Evolutionary conservation across 2,797 vertebrate species (phyloP), one percentile per base, ranked within the genome.

Genomic region (Periparus ater): DNA sequence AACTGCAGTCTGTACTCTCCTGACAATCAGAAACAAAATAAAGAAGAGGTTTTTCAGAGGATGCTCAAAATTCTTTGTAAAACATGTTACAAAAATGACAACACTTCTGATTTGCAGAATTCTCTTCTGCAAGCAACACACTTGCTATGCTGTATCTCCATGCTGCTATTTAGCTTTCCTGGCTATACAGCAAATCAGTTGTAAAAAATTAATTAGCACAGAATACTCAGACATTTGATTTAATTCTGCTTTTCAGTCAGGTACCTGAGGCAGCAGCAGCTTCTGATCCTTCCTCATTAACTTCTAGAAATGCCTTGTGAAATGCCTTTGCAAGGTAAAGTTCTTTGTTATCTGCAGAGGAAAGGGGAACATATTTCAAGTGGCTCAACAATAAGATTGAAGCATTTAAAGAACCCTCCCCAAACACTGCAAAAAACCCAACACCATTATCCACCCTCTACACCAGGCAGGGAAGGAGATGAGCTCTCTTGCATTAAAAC

Each of bases 241-340:
- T 82, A 50, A 60, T 88, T 93, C 70, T 78, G 76, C 77, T 94
- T 91, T 92, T 92, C 88, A 74, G 60, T 65, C 78, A 57, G 70
- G 55, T 97, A 99, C 99, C 99, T 98, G 99, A 99, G 78, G 98
- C 98, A 29, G 98, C 99, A 8, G 99, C 99, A 62, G 99, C 99
- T 97, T 99, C 99, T 2, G 99, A 98, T 63, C 99, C 99, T 95
- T 99, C 99, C 97, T 99, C 99, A 8, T 99, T 99, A 97, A 99
- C 98, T 98, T 99, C 99, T 94, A 99, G 97, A 96, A 99, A 99
- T 8, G 99, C 98, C 96, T 99, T 99, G 97, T 99, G 99, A 88
- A 99, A 98, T 0, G 98, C 99, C 96, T 99, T 99, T 70, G 98
- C 98, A 61, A 99, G 98, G 94, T 98, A 98, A 94, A 99, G 96